Evolutionary conservation across 1,140 invertebrate genomes (phyloP), one percentile per base, ranked within the genome.

Genomic region (Oncopeltus fasciatus): DNA sequence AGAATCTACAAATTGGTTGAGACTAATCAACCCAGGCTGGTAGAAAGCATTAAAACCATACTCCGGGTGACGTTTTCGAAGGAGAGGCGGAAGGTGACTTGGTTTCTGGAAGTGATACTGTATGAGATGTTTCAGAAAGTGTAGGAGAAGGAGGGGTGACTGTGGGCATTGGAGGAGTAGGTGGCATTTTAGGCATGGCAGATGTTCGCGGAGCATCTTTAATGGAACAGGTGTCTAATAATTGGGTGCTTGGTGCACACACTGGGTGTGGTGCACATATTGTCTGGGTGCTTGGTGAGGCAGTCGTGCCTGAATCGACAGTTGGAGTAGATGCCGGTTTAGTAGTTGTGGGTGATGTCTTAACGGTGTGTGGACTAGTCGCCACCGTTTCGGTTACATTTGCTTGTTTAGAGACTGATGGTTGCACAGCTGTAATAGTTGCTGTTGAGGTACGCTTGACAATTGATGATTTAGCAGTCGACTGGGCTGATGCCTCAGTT

Each of bases 111-210:
- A 14, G 14, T 38, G 31, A 14, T 14, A 38, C 31, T 14, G 31
- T 5, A 8, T 38, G 5, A 5, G 31, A 14, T 38, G 31, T 5
- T 38, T 8, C 31, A 38, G 31, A 5, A 8, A 38, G 31, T 8
- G 31, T 38, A 38, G n/a, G n/a, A n/a, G n/a, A 57, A 38, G 62
- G 38, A 47, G 60, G 60, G 43, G 14, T 60, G 44, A 57, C 24
- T 28, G 53, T 57, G 9, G 53, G 53, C 26, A 64, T 51, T 44
- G 67, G 61, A 31, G 69, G 72, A 59, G 69, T 72, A 60, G 67
- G 72, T 59, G 68, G 75, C 67, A 69, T 68, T 63, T 65, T 64
- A n/a, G 67, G 65, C 38, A 68, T 70, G 24, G 59, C 63, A 24
- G 64, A 66, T 57, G 73, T 59, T 21, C 59, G 44, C 0, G 66